Evolutionary conservation across 2,888 invertebrate species (phyloP), one percentile per base, ranked within the genome.

Genomic region (Cerceris rybyensis): DNA sequence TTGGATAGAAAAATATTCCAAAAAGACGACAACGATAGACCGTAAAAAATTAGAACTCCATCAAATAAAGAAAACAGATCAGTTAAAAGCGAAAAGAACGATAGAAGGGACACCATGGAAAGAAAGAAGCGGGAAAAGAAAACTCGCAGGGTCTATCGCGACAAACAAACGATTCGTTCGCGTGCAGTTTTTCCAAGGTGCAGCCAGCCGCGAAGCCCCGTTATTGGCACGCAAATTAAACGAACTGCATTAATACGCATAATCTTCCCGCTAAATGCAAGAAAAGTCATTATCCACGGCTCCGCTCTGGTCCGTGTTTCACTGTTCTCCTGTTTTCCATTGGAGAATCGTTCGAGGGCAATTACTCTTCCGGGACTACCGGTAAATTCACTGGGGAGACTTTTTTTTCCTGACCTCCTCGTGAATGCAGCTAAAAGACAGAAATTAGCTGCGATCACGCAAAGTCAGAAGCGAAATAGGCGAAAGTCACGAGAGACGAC

Each of bases 401-500:
- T 49, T 60, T 72, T 72, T 72, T 54, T 55, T 52, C 74, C 7
- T 28, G 16, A 46, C 49, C 64, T 60, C 39, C 41, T 9, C 60
- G 43, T 28, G 28, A 28, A 28, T 28, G 28, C 28, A 28, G 28
- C 28, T 28, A 28, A 28, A 14, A 43, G 55, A 46, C 8, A 28
- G 73, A 59, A 81, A 83, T 75, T 14, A 74, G 16, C 42, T 7
- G 11, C 8, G 65, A 74, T 83, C 84, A 84, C 83, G 84, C 84
- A 9, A 84, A n/a, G 52, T 46, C 55, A 59, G 46, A 41, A 13
- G 63, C 61, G 73, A 71, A 83, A 83, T 75, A 60, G 81, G 58
- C 50, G 54, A 17, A 13, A 64, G 77, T 81, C 83, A 81, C 83
- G 83, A 77, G 69, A 76, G 46, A 77, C 65, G 71, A 39, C 70